Conservation (phyloP, 1,140 invertebrate species). For the Saccostrea cuccullata region DNA sequence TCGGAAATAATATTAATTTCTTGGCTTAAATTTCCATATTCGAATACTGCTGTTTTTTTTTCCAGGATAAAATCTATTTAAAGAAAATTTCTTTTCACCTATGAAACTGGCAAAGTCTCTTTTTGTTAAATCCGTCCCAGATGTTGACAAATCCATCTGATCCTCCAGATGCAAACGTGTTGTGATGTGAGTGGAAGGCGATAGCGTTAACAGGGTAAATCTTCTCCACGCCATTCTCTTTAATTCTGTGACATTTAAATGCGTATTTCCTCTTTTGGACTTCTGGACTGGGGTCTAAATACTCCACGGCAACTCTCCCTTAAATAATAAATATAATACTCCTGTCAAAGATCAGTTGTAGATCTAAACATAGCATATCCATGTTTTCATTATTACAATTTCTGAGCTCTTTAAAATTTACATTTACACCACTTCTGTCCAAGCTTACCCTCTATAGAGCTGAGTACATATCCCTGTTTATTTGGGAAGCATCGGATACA, state of each 20-base stretch:
- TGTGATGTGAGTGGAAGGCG: slow-evolving; percentile 96
- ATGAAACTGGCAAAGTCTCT: slow-evolving; percentile 97
- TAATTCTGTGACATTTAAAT: slow-evolving; percentile 98
- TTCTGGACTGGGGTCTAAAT: slow-evolving; percentile 90
- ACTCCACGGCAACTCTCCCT: slow-evolving; percentile 81
- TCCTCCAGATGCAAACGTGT: slow-evolving; percentile 98
- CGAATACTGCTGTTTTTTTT: too few relatives aligned
- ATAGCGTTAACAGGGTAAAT: slow-evolving; percentile 99
- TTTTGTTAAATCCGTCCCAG: slow-evolving; percentile 99
- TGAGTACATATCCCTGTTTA: slow-evolving; percentile 86
- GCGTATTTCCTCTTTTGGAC: slow-evolving; percentile 99
- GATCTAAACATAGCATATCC: too few relatives aligned
- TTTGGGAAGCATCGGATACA: slow-evolving; percentile 98
- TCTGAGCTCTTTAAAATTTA: too few relatives aligned
- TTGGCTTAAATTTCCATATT: too few relatives aligned
- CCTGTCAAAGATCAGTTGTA: not conserved
- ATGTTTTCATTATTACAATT: too few relatives aligned
- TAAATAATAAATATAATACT: slow-evolving; percentile 43
- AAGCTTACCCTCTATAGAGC: slow-evolving; percentile 76
- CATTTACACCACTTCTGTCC: too few relatives aligned
- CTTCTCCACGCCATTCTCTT: slow-evolving; percentile 93
- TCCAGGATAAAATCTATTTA: too few relatives aligned
- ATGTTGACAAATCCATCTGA: slow-evolving; percentile 99
- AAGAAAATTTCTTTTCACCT: slow-evolving; percentile 76
- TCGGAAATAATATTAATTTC: too few relatives aligned